phyloP scores from a whole-genome alignment of 2,888 invertebrate species.

The Dryococelus australis region DNA sequence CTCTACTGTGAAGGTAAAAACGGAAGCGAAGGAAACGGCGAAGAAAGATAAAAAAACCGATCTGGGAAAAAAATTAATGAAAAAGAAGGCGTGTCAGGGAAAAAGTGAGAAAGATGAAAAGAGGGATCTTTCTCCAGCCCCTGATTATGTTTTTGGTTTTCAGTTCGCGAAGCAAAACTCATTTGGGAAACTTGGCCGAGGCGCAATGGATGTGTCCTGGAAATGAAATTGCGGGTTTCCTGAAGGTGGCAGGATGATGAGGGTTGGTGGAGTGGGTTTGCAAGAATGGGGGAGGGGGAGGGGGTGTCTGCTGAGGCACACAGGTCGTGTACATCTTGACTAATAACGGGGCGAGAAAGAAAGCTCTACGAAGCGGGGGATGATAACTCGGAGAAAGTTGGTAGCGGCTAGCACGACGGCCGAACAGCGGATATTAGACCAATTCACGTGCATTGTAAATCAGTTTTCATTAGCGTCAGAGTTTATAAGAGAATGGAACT shows the following conservation, averaged over 20 bases:
- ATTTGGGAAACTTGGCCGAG: conserved; percentile 11
- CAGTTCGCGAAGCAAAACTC: conserved; percentile 30
- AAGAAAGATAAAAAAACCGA: not conserved
- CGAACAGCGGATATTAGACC: no score
- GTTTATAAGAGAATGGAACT: no score
- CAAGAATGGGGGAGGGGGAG: not conserved
- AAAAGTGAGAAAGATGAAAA: conserved; percentile 25
- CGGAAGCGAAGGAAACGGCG: not conserved
- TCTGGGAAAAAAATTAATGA: conserved; percentile 4
- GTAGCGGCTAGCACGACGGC: no score
- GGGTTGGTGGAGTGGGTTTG: not conserved
- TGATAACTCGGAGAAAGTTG: no score
- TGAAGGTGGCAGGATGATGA: conserved; percentile 11
- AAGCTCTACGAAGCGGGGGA: not conserved
- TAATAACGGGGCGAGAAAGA: conserved; percentile 5
- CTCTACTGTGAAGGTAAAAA: not conserved
- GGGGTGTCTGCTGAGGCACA: conserved; percentile 7
- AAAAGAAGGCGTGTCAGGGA: not conserved
- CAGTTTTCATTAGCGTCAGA: no score
- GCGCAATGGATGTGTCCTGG: conserved; percentile 36
- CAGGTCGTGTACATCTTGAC: conserved; percentile 22
- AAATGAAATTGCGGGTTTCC: conserved; percentile 36
- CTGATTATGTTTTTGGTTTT: conserved; percentile 30
- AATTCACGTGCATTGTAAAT: no score
- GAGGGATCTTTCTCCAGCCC: conserved; percentile 1